Evolutionary conservation across 2,113 vertebrate genomes (phyloP).

Genomic region (Loxodonta africana): DNA sequence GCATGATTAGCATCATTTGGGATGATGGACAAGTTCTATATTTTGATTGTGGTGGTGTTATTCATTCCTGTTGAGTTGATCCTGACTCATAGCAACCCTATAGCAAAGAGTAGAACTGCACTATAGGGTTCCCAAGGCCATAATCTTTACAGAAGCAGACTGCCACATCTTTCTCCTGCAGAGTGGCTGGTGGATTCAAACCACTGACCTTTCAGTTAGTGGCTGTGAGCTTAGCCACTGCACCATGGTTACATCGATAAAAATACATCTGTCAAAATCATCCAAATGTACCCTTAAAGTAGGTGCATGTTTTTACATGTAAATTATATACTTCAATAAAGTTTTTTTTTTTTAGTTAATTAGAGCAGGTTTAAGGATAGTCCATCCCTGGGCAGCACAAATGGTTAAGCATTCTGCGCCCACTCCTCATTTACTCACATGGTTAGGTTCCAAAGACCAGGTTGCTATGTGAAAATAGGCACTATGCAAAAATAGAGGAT

Average conservation of each 20-base stretch:
- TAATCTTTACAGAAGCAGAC: background rate
- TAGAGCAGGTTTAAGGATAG: background rate
- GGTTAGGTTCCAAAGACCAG: too few relatives aligned
- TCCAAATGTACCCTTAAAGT: background rate
- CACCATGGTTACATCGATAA: background rate
- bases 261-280: background rate
- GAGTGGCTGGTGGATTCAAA: background rate
- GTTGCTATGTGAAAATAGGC: too few relatives aligned
- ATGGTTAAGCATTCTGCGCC: background rate
- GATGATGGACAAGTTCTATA: too few relatives aligned
- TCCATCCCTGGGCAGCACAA: background rate
- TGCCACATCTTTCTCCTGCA: background rate
- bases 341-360: background rate
- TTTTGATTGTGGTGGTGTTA: too few relatives aligned
- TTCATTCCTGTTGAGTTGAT: too few relatives aligned
- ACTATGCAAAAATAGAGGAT: too few relatives aligned
- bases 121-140: background rate
- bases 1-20: background rate
- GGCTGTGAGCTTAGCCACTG: background rate
- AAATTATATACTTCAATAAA: background rate
- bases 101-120: background rate
- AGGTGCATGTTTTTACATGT: fast-evolving
- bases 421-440: too few relatives aligned
- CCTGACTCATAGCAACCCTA: too few relatives aligned
- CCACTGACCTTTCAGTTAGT: background rate